phyloP scores from a whole-genome alignment of 1,140 invertebrate genomes.

The Drosophila sproati region DNA sequence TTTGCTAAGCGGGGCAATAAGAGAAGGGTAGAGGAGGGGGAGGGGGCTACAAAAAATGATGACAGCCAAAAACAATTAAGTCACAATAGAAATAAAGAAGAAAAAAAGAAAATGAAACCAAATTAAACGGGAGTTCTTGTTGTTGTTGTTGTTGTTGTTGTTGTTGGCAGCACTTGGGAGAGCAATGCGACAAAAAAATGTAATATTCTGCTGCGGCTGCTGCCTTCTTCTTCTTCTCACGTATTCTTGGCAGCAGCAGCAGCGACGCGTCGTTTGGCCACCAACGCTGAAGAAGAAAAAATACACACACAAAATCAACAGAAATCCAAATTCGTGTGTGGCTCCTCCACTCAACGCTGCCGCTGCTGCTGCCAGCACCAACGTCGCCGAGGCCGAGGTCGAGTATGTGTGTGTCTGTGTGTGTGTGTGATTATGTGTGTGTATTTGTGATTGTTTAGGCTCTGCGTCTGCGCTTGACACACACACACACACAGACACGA shows the following conservation, averaged over 20 bases:
- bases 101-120: constrained; percentile 45
- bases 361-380: constrained; percentile 12
- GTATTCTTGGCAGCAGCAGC: constrained; percentile 15
- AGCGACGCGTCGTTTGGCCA: constrained; percentile 45
- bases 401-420: constrained; percentile 21
- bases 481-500: constrained; percentile 42
- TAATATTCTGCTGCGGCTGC: constrained; percentile 21
- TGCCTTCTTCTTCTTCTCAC: constrained; percentile 1
- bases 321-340: constrained; percentile 61
- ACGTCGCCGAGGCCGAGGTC: constrained; percentile 61
- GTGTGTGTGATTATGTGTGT: constrained; percentile 31
- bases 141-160: too few species aligned
- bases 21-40: neutral
- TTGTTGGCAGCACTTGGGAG: constrained; percentile 16
- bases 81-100: constrained; percentile 47
- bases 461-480: constrained; percentile 69
- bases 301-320: constrained; percentile 3
- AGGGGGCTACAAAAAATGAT: constrained; percentile 4
- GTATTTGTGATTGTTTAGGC: constrained; percentile 65
- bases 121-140: too few species aligned
- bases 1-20: constrained; percentile 9
- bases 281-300: constrained; percentile 61
- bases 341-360: constrained; percentile 48
- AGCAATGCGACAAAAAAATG: constrained; percentile 48
- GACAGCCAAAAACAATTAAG: constrained; percentile 54